These are phyloP conservation scores for Aix galericulata DNA, from an alignment of 2,113 vertebrate genomes.

Conservation along the genomic window DNA sequence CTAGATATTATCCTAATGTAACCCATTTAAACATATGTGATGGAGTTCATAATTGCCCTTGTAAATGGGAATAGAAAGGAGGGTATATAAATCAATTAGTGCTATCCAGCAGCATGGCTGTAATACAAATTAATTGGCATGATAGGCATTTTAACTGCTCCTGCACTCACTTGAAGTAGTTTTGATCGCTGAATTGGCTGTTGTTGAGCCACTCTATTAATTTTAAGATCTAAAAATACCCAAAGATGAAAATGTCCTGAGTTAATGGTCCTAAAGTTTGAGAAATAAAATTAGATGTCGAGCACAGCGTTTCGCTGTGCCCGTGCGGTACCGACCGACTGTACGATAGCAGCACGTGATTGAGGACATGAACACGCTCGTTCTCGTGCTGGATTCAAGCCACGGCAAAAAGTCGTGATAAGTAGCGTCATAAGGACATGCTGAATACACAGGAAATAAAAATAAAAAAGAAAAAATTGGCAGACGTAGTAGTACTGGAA, in stretches of 20 bases:
- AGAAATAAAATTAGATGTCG: constrained; percentile 44
- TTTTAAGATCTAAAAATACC: constrained; percentile 38
- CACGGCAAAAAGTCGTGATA: constrained; percentile 54
- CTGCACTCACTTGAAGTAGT: constrained; percentile 37
- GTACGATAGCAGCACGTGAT: constrained; percentile 52
- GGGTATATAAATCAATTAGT: constrained; percentile 71
- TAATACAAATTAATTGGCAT: constrained; percentile 69
- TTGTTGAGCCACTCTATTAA: constrained; percentile 51
- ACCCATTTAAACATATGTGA: constrained; percentile 49
- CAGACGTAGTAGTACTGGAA: constrained; percentile 40
- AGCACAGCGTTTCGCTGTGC: constrained; percentile 71
- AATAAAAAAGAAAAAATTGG: constrained; percentile 32
- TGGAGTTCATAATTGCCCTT: constrained; percentile 64
- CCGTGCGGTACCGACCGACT: constrained; percentile 52
- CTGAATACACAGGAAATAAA: constrained; percentile 58
- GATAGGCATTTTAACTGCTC: constrained; percentile 48
- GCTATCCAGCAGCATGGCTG: constrained; percentile 47
- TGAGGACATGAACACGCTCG: constrained; percentile 71
- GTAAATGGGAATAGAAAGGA: constrained; percentile 58
- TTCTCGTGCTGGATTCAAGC: constrained; percentile 68
- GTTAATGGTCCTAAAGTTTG: constrained; percentile 33
- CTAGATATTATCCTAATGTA: constrained; percentile 38
- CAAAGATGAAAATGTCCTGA: constrained; percentile 29
- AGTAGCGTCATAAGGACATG: constrained; percentile 53
- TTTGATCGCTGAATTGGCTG: constrained; percentile 39